Conservation (phyloP, 1,140 invertebrate species). For the Akabosia matsudoensis region DNA sequence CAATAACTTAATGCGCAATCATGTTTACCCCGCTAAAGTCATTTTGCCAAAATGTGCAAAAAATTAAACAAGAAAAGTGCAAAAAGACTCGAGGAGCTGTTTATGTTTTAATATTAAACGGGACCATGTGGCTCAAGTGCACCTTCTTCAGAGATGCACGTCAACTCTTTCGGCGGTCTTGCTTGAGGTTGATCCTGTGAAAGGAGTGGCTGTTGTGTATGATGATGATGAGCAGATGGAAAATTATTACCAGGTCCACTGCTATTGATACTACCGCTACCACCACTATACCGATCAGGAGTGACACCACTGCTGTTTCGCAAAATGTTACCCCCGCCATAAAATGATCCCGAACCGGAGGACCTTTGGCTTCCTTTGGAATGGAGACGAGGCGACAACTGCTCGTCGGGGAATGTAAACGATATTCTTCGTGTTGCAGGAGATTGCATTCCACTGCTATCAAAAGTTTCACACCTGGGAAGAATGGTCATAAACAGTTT, state of each 20-base stretch:
- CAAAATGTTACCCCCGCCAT: neutral
- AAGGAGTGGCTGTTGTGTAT: neutral
- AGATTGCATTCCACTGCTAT: slow-evolving; percentile 30
- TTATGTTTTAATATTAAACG: neutral
- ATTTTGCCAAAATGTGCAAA: neutral
- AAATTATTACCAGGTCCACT: neutral
- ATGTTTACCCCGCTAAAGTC: too few relatives aligned
- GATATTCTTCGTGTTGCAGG: slow-evolving; percentile 16
- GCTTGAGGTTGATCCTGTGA: neutral
- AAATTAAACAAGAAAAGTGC: neutral
- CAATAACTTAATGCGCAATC: too few relatives aligned
- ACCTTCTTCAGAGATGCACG: slow-evolving; percentile 80
- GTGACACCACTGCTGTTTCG: neutral
- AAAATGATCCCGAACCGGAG: neutral
- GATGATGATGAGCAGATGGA: neutral
- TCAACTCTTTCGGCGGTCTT: slow-evolving; percentile 58
- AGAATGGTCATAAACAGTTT: too few relatives aligned
- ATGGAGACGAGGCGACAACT: slow-evolving; percentile 6
- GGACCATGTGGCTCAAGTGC: slow-evolving; percentile 60
- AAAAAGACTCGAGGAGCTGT: neutral
- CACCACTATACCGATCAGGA: slow-evolving; percentile 9
- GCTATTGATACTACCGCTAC: neutral
- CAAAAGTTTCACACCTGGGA: slow-evolving; percentile 30
- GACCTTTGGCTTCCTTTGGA: slow-evolving; percentile 30
- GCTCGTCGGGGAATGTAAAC: slow-evolving; percentile 21